Base-by-base conservation (phyloP, 2,888 invertebrate genomes). In the Eurytoma adleriae region DNA sequence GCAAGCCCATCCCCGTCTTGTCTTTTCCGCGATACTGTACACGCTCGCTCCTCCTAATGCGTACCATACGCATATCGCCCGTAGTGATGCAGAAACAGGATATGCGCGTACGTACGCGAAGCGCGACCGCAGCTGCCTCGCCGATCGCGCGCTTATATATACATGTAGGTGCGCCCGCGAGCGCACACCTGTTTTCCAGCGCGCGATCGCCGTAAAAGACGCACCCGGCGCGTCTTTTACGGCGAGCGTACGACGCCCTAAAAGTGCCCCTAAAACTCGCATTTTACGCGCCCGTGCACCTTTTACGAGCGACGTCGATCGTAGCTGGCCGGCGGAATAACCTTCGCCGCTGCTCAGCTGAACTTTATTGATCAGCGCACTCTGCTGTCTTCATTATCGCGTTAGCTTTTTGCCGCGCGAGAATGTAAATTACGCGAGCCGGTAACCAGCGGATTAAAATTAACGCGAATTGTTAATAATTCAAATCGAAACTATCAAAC, bases 221-320 rank as follows among this genome's bases (percentile, higher is more conserved):
- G 20, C 57, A 48, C 54, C 16, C 20, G 18, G 14, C 18, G 20
- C 30, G n/a, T 24, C n/a, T 30, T 56, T 76, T 48, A 76, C 18
- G 18, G 54, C 54, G 30, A 27, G 70, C n/a, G 12, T 62, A 70
- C 56, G 64, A 64, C 27, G 64, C 50, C 64, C 56, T 70, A 64
- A 70, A 70, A 77, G 16, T 56, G 48, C 50, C n/a, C 48, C 57
- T 20, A 18, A 52, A 59, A 56, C 69, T 56, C 61, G 68, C 56
- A 69, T 52, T 70, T 54, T 50, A 69, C 68, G 61, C 52, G 57
- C 30, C 10, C 40, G 20, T 50, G 10, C n/a, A 50, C n/a, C 7
- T 74, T 64, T 54, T 59, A 54, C 50, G 52, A 48, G 20, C 40
- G 48, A 48, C 40, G 40, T 40, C 40, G 40, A 40, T 40, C 40